Evolutionary conservation across 2,113 vertebrate species (phyloP), one percentile per base, ranked within the genome.

Genomic region (Erpornis zantholeuca): DNA sequence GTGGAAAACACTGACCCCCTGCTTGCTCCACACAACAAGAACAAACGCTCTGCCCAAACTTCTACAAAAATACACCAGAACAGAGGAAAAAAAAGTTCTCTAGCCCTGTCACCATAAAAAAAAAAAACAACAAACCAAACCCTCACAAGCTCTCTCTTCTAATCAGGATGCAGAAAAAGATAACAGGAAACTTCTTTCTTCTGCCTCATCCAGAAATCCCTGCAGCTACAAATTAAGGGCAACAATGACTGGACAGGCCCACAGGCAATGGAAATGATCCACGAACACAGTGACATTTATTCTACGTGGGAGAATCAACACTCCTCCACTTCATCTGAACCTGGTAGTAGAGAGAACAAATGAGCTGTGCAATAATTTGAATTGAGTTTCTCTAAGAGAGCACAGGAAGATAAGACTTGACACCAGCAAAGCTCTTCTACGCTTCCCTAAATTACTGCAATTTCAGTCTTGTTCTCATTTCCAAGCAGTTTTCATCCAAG

Each of bases 291-390:
- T 45, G 88, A 92, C 87, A 96, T 96, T 94, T 88, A 86, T 88
- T 83, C 76, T 88, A 22, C 2, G 1, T 19, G 11, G 82, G 88
- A 92, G 79, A 93, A 92, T 70, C 76, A 86, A 27, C 1, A 0
- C 56, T 92, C 60, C 69, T 53, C 76, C 79, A 42, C 71, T 95
- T 90, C 94, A 96, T 88, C 85, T 88, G 88, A 88, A 86, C 44
- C 64, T 50, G 33, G 75, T 1, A 88, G 93, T 2, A 47, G 33
- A 90, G 44, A 40, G 82, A 96, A 96, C 68, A 96, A 97, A 96
- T 94, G 96, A 97, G 88, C 92, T 97, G 96, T 95, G 96, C 90
- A 95, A 84, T 95, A 75, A 96, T 93, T 94, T 95, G 96, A 97
- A 96, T 95, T 92, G 94, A 97, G 96, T 92, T 94, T 96, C 92